A percentile compares a stretch with the other conserved stretches of the same genome.
Conservation (phyloP, 53 echinoderm and acorn worm species). For the Arbacia lixula region DNA sequence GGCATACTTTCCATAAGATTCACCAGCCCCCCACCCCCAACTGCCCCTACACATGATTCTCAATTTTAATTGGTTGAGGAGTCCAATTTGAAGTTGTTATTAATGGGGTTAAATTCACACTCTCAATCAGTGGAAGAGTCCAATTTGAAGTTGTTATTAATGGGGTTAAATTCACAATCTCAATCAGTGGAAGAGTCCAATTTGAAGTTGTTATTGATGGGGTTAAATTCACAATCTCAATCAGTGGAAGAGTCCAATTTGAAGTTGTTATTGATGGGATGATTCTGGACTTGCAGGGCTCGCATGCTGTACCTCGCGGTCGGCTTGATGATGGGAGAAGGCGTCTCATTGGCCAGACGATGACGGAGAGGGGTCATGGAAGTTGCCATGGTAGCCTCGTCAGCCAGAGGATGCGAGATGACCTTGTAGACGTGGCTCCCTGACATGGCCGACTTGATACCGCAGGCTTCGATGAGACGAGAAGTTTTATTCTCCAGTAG, state of each 20-base stretch:
- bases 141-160: too few species aligned
- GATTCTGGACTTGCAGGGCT: slow-evolving; percentile 32
- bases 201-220: too few species aligned
- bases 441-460: slow-evolving; percentile 55
- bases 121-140: too few species aligned
- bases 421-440: slow-evolving; percentile 57
- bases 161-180: too few species aligned
- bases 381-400: slow-evolving; percentile 73
- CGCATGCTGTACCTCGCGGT: slow-evolving; percentile 12
- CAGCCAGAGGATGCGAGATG: slow-evolving; percentile 56
- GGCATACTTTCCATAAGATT: too few species aligned
- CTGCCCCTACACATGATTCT: too few species aligned
- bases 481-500: slow-evolving; percentile 61
- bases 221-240: too few species aligned
- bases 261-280: slow-evolving; percentile 56
- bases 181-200: too few species aligned
- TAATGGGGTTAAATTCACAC: too few species aligned
- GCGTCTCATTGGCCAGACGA: slow-evolving; percentile 60
- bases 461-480: slow-evolving; percentile 56
- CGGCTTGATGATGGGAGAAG: slow-evolving; percentile 11
- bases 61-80: too few species aligned
- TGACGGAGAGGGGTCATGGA: slow-evolving; percentile 65
- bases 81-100: too few species aligned
- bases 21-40: too few species aligned
- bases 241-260: slow-evolving; percentile 16